Evolutionary conservation across 2,113 vertebrate species (phyloP), one percentile per base, ranked within the genome.

Genomic region (Xiphophorus couchianus): DNA sequence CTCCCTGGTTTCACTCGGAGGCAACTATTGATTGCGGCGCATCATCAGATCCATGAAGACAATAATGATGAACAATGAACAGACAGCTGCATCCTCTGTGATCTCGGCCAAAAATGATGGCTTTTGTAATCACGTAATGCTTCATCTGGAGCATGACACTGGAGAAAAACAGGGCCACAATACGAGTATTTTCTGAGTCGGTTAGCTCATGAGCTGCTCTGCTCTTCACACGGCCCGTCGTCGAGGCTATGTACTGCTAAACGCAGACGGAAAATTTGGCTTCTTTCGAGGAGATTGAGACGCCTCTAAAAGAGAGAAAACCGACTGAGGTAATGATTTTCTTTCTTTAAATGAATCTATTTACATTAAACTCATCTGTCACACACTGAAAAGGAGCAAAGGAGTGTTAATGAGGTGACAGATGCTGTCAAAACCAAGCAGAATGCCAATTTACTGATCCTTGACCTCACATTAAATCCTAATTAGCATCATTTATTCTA

Each of bases 11-110:
- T 58, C 77, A 85, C 91, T 92, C 68, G 27, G 48, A 93, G 89
- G 88, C 86, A 83, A 85, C 88, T 92, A 93, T 93, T 79, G 91
- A 94, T 94, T 86, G 30, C 61, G 74, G 71, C 60, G 84, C 86
- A 83, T 91, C 84, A 84, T 90, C 83, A 82, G 91, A 91, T 92
- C 84, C 82, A 92, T 91, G 82, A 90, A 85, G 88, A 93, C 90
- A 93, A 91, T 86, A 74, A 84, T 91, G 90, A 93, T 92, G 90
- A 93, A 93, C 77, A 93, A 93, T 80, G 86, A 92, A 85, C 84
- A 80, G 86, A 79, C 88, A 86, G 90, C 89, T 92, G 91, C 83
- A 87, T 84, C 85, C 83, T 84, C 88, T 88, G 88, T 77, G 81
- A 85, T 86, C 80, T 62, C 66, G 88, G 78, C 81, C 90, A 74